Evolutionary conservation across 2,797 vertebrate species (phyloP).

Genomic region (Botia almorhae): DNA sequence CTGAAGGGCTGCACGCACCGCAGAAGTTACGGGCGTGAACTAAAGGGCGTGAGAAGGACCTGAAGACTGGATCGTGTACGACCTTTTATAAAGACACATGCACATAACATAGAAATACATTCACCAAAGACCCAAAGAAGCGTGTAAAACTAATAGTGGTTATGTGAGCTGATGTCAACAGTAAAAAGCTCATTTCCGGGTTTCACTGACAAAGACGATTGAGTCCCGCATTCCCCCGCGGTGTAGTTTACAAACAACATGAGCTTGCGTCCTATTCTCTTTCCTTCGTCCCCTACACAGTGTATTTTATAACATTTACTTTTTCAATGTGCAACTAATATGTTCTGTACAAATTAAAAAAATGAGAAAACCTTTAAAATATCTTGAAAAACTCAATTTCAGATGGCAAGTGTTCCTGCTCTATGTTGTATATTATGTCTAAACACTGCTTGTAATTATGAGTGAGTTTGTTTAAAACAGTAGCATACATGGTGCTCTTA

Average conservation of each 20-base stretch:
- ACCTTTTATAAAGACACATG: background rate
- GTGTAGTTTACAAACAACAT: background rate
- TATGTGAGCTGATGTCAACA: background rate
- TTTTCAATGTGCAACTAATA: no score
- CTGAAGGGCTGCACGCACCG: background rate
- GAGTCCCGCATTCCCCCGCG: background rate
- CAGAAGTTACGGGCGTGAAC: background rate
- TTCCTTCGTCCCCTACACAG: background rate
- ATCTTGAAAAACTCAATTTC: no score
- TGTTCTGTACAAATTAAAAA: no score
- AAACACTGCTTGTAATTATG: no score
- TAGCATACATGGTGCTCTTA: background rate
- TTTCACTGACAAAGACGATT: background rate
- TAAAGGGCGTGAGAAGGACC: background rate
- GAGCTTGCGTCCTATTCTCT: background rate
- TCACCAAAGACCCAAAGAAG: background rate
- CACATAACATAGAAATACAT: background rate
- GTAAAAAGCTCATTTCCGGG: conserved; percentile 28
- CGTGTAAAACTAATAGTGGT: background rate
- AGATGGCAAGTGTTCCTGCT: no score
- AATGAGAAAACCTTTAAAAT: no score
- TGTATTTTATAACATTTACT: no score
- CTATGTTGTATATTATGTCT: no score
- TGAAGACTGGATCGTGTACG: background rate
- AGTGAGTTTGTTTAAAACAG: background rate